phyloP scores from a whole-genome alignment of 1,140 invertebrate genomes.

The Sitobion miscanthi region DNA sequence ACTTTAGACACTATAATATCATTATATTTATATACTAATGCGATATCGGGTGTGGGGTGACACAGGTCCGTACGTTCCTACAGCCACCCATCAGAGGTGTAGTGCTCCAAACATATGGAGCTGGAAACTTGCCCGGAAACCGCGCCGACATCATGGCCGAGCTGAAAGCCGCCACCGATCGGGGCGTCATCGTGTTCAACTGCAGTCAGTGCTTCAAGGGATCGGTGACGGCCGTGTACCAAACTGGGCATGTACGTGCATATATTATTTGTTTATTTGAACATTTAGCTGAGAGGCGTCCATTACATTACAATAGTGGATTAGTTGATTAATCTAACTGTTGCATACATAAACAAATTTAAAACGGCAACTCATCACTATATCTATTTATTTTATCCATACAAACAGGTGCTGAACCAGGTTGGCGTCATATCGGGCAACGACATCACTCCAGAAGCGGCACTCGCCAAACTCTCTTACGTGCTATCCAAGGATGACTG shows the following conservation, averaged over 20 bases:
- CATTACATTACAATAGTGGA: not conserved
- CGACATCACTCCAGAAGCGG: constrained; percentile 96
- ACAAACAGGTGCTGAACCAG: constrained; percentile 65
- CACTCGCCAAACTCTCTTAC: constrained; percentile 89
- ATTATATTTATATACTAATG: not conserved
- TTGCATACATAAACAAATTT: too few relatives aligned
- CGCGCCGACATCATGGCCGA: constrained; percentile 81
- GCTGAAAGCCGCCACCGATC: constrained; percentile 73
- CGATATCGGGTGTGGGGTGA: not conserved
- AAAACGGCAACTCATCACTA: not conserved
- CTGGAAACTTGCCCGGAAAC: constrained; percentile 89
- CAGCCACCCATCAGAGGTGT: constrained; percentile 86
- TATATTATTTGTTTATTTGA: not conserved
- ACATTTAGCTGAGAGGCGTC: not conserved
- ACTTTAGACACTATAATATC: too few relatives aligned
- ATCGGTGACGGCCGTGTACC: constrained; percentile 77
- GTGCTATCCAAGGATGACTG: constrained; percentile 86
- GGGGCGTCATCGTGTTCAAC: constrained; percentile 90
- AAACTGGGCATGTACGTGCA: constrained; percentile 75
- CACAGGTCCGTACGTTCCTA: constrained; percentile 76
- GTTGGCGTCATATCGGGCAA: constrained; percentile 85
- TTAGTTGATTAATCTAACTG: not conserved
- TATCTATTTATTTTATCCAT: not conserved
- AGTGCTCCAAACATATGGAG: constrained; percentile 90
- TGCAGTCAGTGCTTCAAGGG: constrained; percentile 88